These are phyloP conservation scores for Malachius bipustulatus DNA, from an alignment of 2,888 invertebrate genomes.

Conservation along the genomic window DNA sequence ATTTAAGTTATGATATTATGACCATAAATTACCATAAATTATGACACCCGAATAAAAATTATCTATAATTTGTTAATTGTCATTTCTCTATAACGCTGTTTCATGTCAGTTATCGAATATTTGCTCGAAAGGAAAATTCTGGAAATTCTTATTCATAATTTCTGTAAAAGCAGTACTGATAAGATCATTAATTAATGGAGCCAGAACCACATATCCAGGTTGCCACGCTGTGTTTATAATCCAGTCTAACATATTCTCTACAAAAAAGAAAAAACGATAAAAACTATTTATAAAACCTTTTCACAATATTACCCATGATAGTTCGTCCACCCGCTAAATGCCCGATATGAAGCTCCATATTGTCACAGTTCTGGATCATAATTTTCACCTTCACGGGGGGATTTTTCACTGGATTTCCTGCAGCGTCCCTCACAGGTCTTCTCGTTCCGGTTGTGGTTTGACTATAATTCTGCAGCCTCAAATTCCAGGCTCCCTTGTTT, in stretches of 20 bases:
- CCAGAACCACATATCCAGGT: conserved; percentile 61
- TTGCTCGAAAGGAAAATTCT: conserved; percentile 56
- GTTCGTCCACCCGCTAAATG: conserved; percentile 58
- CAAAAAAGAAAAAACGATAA: conserved; percentile 23
- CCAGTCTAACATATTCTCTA: conserved; percentile 58
- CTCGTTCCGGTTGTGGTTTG: conserved; percentile 55
- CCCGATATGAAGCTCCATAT: conserved; percentile 65
- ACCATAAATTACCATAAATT: too few relatives aligned
- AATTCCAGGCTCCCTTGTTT: conserved; percentile 61
- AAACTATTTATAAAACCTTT: not conserved
- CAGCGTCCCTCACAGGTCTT: conserved; percentile 36
- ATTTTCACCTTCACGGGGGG: conserved; percentile 50
- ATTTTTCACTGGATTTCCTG: conserved; percentile 24
- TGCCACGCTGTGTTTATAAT: conserved; percentile 74
- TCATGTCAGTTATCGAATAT: conserved; percentile 40
- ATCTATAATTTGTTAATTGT: too few relatives aligned
- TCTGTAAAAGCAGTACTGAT: conserved; percentile 75
- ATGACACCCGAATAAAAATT: too few relatives aligned
- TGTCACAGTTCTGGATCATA: conserved; percentile 61
- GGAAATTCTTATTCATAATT: conserved; percentile 66
- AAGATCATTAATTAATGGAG: conserved; percentile 69
- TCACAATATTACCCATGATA: conserved; percentile 48
- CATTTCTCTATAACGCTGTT: too few relatives aligned
- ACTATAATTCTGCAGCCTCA: conserved; percentile 54
- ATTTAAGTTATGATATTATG: too few relatives aligned